Evolutionary conservation across 1,140 invertebrate species (phyloP), one percentile per base, ranked within the genome.

Genomic region (Asbolus verrucosus): DNA sequence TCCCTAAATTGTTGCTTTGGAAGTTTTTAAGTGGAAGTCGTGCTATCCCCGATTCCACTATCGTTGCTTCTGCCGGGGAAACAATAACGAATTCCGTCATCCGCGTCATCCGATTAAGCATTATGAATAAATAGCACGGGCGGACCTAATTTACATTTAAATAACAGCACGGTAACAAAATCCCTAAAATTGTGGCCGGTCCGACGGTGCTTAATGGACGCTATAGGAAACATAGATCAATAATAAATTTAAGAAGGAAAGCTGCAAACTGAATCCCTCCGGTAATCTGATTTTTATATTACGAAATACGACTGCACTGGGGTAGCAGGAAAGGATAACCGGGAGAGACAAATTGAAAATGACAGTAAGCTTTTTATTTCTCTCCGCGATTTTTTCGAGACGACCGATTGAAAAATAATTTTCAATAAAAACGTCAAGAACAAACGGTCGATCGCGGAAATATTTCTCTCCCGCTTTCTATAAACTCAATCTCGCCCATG

Each of bases 341-440:
- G 60, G 33, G 41, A 62, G 41, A 71, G 69, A 71, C 72, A 73
- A 73, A 73, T 73, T 73, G 69, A 66, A 73, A 73, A 73, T 71
- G 72, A 73, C 72, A 73, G 72, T 73, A 73, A 71, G 72, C 73
- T 72, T 72, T 74, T 69, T 74, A 72, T 74, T 71, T 74, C 61
- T 60, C 31, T 72, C 62, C 46, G 43, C 41, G 67, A 70, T 69
- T 71, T 71, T 73, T 73, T 71, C 61, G 27, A 63, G 63, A 70
- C 54, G 33, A 67, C 30, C 71, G 63, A 72, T 70, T 75, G 73
- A 75, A 75, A 75, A 72, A 73, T 75, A 75, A 75, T 75, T 75
- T 75, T 75, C 73, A 75, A 75, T 75, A 75, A 73, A 75, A 73
- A 67, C 71, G 73, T 75, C 73, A 75, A 19, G 70, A 75, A 73